Evolutionary conservation across 2,113 vertebrate genomes (phyloP).

Genomic region (Neofelis nebulosa): DNA sequence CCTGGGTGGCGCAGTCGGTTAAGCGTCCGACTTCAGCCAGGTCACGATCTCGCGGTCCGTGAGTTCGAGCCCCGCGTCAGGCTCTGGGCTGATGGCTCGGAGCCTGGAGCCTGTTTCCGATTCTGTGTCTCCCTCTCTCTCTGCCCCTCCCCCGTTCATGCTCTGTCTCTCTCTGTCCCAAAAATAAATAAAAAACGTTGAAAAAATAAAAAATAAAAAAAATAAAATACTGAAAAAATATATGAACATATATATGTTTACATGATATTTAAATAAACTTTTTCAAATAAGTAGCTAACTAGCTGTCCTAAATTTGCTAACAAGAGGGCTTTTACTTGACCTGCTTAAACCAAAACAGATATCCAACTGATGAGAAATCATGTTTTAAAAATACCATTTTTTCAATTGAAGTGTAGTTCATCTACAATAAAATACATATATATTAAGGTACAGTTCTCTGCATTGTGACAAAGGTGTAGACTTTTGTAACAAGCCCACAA

Average conservation of each 20-base stretch:
- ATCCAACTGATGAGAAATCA: not conserved
- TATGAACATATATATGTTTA: not conserved
- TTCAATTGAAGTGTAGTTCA: constrained; percentile 5
- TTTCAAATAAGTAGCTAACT: not conserved
- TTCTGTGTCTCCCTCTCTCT: too few species aligned
- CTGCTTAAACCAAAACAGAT: not conserved
- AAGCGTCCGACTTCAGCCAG: too few species aligned
- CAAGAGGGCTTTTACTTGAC: not conserved
- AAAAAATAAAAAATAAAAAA: too few species aligned
- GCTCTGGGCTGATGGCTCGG: too few species aligned
- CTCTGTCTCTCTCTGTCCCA: too few species aligned
- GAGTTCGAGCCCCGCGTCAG: too few species aligned
- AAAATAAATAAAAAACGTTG: too few species aligned
- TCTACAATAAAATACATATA: not conserved
- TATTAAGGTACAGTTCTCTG: not conserved
- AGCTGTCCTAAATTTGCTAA: not conserved
- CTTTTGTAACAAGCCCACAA: not conserved
- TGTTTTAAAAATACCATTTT: constrained; percentile 8
- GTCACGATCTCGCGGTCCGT: too few species aligned
- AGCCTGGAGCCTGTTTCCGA: too few species aligned
- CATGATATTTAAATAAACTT: not conserved
- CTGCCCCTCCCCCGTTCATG: too few species aligned
- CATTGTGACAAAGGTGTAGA: not conserved
- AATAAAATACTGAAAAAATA: not conserved
- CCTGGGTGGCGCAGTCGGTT: too few species aligned